Percentiles rank a stretch among this genome's conserved stretches.
phyloP scores from a whole-genome alignment of 2,113 vertebrate genomes.

The Neolamprologus fasciatus region DNA sequence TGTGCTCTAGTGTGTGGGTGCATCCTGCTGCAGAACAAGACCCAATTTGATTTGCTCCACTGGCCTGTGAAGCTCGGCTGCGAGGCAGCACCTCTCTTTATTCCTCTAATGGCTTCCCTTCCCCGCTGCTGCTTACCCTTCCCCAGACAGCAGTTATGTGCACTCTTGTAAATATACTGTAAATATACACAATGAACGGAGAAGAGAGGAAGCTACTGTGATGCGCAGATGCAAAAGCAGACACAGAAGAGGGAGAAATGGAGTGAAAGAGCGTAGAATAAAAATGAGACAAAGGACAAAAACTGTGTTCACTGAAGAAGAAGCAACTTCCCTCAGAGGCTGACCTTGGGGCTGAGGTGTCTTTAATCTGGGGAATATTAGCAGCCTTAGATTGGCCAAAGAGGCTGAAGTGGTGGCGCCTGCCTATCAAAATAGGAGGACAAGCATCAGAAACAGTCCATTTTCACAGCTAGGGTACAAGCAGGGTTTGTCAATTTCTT shows the following conservation, averaged over 20 bases:
- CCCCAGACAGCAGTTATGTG: slow-evolving; percentile 89
- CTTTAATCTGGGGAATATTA: slow-evolving; percentile 80
- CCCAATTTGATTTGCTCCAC: slow-evolving; percentile 97
- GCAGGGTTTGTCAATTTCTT: slow-evolving; percentile 55
- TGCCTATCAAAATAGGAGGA: slow-evolving; percentile 71
- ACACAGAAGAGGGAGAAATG: slow-evolving; percentile 32
- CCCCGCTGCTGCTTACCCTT: slow-evolving; percentile 70
- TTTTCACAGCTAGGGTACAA: slow-evolving; percentile 51
- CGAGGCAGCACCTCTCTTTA: slow-evolving; percentile 89
- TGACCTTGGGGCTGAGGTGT: slow-evolving; percentile 79
- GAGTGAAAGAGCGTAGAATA: slow-evolving; percentile 7
- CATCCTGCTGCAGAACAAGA: slow-evolving; percentile 83
- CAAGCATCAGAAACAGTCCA: slow-evolving; percentile 25
- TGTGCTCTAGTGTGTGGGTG: not conserved
- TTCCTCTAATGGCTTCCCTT: slow-evolving; percentile 84
- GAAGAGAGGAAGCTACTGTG: not conserved
- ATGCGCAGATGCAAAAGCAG: not conserved
- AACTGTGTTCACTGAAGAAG: not conserved
- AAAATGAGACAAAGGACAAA: slow-evolving; percentile 10
- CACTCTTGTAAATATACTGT: slow-evolving; percentile 91
- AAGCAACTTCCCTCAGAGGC: slow-evolving; percentile 62
- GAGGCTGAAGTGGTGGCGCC: slow-evolving; percentile 71
- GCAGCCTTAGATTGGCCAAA: slow-evolving; percentile 72
- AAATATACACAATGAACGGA: slow-evolving; percentile 59
- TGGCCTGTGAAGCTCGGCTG: slow-evolving; percentile 88